These are phyloP conservation scores for Phyllotreta striolata DNA, from an alignment of 2,888 invertebrate species.

Conservation along the genomic window DNA sequence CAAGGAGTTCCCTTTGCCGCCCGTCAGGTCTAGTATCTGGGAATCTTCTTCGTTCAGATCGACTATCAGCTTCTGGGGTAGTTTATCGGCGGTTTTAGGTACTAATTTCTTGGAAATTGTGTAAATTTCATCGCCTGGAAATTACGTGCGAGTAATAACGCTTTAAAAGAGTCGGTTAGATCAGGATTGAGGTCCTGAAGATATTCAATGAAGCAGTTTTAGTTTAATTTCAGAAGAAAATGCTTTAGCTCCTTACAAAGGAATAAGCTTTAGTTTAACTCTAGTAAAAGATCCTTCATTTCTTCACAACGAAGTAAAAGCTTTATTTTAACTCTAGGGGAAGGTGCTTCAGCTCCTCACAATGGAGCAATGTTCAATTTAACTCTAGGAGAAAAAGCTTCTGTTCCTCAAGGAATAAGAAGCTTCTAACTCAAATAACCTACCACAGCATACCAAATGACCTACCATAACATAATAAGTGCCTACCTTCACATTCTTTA, in stretches of 20 bases:
- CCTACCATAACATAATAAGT: conserved; percentile 2
- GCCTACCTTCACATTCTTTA: conserved; percentile 52
- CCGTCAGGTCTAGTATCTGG: conserved; percentile 68
- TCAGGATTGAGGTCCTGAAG: not conserved
- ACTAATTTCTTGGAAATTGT: conserved; percentile 43
- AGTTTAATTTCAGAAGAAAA: too few species aligned
- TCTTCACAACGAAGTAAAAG: too few species aligned
- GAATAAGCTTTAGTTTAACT: too few species aligned
- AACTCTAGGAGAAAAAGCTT: too few species aligned
- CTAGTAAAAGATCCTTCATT: too few species aligned
- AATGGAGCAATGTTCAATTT: too few species aligned
- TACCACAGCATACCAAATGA: not conserved
- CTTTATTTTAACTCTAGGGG: too few species aligned
- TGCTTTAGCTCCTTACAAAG: too few species aligned
- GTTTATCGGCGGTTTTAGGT: conserved; percentile 38
- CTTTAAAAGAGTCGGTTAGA: not conserved
- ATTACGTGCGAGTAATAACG: not conserved
- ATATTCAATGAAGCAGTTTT: not conserved
- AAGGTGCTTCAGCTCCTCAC: too few species aligned
- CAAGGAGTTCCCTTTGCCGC: conserved; percentile 83
- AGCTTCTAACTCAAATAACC: not conserved
- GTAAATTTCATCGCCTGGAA: conserved; percentile 29
- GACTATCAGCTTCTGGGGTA: conserved; percentile 42
- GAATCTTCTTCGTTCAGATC: conserved; percentile 63
- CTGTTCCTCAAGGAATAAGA: too few species aligned